Conservation (phyloP, 2,888 invertebrate species). For the Volucella bombylans region DNA sequence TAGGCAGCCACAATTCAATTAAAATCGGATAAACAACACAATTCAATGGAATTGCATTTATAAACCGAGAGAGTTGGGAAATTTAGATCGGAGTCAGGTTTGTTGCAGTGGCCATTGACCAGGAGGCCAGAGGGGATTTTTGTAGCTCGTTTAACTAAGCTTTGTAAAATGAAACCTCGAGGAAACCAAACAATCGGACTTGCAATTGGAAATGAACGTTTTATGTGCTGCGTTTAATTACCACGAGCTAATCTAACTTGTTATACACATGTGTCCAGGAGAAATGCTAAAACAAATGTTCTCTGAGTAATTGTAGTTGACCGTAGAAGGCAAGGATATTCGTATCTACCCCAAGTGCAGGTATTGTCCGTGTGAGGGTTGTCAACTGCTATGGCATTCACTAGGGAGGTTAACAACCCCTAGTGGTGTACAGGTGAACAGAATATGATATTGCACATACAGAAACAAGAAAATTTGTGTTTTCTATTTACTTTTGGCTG, state of each 20-base stretch:
- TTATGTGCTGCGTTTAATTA: slow-evolving; percentile 31
- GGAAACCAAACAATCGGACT: slow-evolving; percentile 38
- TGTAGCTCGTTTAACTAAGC: slow-evolving; percentile 15
- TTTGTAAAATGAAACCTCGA: slow-evolving; percentile 47
- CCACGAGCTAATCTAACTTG: background rate
- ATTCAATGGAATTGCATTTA: slow-evolving; percentile 18
- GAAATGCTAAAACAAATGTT: slow-evolving; percentile 18
- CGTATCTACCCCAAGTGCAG: background rate
- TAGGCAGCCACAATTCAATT: slow-evolving; percentile 25
- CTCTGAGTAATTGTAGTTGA: slow-evolving; percentile 34
- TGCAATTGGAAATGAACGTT: background rate
- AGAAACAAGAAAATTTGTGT: too few species aligned
- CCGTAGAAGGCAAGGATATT: slow-evolving; percentile 29
- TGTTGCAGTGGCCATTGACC: background rate
- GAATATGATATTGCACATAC: too few species aligned
- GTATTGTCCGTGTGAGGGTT: too few species aligned
- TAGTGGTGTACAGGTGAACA: too few species aligned
- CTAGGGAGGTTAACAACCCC: too few species aligned
- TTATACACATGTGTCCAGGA: background rate
- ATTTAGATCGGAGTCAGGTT: background rate
- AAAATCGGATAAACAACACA: slow-evolving; percentile 39
- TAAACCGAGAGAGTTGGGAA: background rate
- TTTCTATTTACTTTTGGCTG: too few species aligned
- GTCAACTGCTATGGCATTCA: too few species aligned
- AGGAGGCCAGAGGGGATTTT: background rate